Evolutionary conservation across 2,113 vertebrate genomes (phyloP).

Genomic region (Tor tambroides): DNA sequence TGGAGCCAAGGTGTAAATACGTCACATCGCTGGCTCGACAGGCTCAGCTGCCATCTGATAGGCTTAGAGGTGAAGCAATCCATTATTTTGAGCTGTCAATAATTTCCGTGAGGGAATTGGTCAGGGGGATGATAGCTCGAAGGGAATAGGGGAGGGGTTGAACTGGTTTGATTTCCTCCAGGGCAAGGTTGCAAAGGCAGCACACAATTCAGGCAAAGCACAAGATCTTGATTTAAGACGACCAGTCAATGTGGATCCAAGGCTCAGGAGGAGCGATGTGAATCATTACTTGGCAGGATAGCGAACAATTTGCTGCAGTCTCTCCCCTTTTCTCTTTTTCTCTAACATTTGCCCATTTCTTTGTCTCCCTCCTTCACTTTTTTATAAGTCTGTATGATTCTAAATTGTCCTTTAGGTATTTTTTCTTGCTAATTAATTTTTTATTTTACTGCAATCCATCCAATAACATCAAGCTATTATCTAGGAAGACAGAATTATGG

Average conservation of each 20-base stretch:
- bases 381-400: not conserved
- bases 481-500: not conserved
- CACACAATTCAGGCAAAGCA: slow-evolving; percentile 45
- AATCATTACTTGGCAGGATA: slow-evolving; percentile 75
- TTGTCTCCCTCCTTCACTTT: slow-evolving; percentile 32
- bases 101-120: slow-evolving; percentile 69
- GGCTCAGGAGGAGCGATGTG: slow-evolving; percentile 70
- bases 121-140: not conserved
- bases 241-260: slow-evolving; percentile 74
- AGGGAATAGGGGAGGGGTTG: not conserved
- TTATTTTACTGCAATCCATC: not conserved
- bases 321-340: slow-evolving; percentile 45
- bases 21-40: slow-evolving; percentile 49
- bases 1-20: slow-evolving; percentile 39
- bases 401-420: slow-evolving; percentile 10
- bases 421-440: not conserved
- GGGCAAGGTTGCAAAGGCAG: slow-evolving; percentile 33
- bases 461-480: not conserved
- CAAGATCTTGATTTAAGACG: slow-evolving; percentile 74
- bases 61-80: slow-evolving; percentile 78
- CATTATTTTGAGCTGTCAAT: slow-evolving; percentile 77
- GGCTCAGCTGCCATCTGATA: slow-evolving; percentile 65
- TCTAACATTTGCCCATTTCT: slow-evolving; percentile 33
- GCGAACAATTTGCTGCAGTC: slow-evolving; percentile 57
- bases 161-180: slow-evolving; percentile 29